A percentile compares a stretch with the other conserved stretches of the same genome.
phyloP scores from a whole-genome alignment of 2,888 invertebrate genomes.

The Melinaea marsaeus region DNA sequence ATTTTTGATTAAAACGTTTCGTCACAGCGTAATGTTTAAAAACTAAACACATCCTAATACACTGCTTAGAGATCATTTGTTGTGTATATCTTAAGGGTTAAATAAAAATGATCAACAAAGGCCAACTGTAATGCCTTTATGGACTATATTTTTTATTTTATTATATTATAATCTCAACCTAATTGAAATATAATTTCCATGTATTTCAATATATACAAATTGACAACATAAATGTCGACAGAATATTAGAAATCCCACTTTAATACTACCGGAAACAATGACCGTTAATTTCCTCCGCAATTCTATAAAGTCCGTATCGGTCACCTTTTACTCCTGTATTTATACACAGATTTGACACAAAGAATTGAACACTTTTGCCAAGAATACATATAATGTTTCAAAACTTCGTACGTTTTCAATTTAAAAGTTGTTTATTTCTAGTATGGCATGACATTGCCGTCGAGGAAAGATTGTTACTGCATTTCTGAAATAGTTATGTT shows the following conservation, averaged over 20 bases:
- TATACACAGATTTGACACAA: neutral
- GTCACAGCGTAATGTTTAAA: neutral
- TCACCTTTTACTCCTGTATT: slow-evolving; percentile 5
- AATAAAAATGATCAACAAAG: neutral
- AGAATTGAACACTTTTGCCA: neutral
- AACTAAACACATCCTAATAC: neutral
- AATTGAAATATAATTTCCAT: no score
- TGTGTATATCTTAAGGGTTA: neutral
- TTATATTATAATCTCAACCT: no score
- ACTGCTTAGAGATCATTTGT: neutral
- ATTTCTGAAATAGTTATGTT: no score
- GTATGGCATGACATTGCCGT: neutral
- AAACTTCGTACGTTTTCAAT: neutral
- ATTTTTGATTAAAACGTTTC: neutral
- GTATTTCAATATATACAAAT: no score
- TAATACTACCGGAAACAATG: neutral
- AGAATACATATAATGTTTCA: neutral
- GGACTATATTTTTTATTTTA: no score
- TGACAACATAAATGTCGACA: no score
- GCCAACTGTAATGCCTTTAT: no score
- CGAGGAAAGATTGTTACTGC: no score
- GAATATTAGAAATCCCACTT: neutral
- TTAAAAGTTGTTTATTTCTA: neutral
- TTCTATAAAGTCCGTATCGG: neutral
- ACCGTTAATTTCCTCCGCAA: slow-evolving; percentile 1